phyloP scores from a whole-genome alignment of 92 coral and sea anemone genomes.

The Porites rus region DNA sequence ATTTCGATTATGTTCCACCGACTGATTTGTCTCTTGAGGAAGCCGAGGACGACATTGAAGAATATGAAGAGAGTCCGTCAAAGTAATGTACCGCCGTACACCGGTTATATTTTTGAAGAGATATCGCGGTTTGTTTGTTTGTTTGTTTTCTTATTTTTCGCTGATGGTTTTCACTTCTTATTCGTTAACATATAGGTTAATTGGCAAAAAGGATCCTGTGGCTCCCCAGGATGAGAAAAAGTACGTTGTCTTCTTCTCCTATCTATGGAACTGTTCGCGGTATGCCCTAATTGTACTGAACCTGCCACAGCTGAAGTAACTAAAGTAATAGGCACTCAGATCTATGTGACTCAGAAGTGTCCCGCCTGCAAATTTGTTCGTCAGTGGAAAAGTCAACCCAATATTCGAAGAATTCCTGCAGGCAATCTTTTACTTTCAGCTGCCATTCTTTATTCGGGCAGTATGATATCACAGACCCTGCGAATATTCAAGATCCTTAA shows the following conservation, averaged over 20 bases:
- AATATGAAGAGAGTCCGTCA: background rate
- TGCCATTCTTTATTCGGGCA: slow-evolving; percentile 24
- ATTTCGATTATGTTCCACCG: background rate
- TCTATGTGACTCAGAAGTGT: slow-evolving; percentile 6
- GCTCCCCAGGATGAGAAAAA: background rate
- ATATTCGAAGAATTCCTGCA: slow-evolving; percentile 34
- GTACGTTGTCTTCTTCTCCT: slow-evolving; percentile 3
- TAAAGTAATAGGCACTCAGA: background rate
- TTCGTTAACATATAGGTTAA: background rate
- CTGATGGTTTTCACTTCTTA: background rate
- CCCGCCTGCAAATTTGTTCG: background rate
- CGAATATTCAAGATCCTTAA: slow-evolving; percentile 15
- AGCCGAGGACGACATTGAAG: background rate
- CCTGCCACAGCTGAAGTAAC: slow-evolving; percentile 1
- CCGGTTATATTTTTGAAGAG: too few species aligned
- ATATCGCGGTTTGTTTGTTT: background rate
- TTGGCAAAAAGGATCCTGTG: background rate
- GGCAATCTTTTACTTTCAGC: slow-evolving; percentile 39
- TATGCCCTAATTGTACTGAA: background rate
- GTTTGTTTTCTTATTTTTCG: background rate
- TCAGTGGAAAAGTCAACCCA: slow-evolving; percentile 40
- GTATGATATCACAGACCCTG: slow-evolving; percentile 22
- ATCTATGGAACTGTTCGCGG: background rate
- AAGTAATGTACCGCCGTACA: background rate
- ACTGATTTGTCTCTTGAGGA: background rate